Base-by-base conservation (phyloP, 23 tunicate species). In the Oikopleura dioica region DNA sequence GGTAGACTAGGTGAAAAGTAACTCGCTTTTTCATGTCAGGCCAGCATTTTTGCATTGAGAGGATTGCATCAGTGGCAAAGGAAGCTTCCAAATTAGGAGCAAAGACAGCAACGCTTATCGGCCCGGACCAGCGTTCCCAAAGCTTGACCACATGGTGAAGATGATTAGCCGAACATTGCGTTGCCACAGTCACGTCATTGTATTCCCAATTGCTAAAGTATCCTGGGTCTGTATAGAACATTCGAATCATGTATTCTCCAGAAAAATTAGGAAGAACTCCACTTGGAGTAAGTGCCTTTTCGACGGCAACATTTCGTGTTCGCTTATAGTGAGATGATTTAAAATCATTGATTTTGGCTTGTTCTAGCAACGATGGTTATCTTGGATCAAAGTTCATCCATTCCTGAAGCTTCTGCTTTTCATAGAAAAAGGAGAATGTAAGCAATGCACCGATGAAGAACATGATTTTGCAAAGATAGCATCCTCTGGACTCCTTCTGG, bases 141-240 rank as follows among this genome's bases (percentile, higher is more conserved):
- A 94, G 83, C 86, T 83, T 92, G 76, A 94, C 99, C 83, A 94
- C 84, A 76, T 94, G 99, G 69, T 94, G 99, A 31, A 94, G 85
- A 77, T 94, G 99, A 63, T 94, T 91, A 4, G 85, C 78, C 2
- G 94, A 85, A 67, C 97, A 91, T 55, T 91, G 97, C 0, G 97
- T 91, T 0, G 92, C 97, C 21, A 91, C 38, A n/a, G 82, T 75
- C 37, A 91, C 80, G 75, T 91, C 97, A 44, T 44, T 44, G 21
- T 44, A 44, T 44, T 44, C 16, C 55, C 55, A 44, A 21, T 44
- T 44, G 9, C 21, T 44, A 21, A 44, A 44, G 21, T 44, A 44
- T 9, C 16, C 21, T 21, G 55, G 55, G 21, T 44, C 55, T 9
- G 55, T 44, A 21, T 44, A 44, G 21, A 44, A 44, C 55, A 44